Percentiles rank a stretch among this genome's conserved stretches.
Conservation (phyloP, 2,113 vertebrate genomes). For the Melanostigma gelatinosum region DNA sequence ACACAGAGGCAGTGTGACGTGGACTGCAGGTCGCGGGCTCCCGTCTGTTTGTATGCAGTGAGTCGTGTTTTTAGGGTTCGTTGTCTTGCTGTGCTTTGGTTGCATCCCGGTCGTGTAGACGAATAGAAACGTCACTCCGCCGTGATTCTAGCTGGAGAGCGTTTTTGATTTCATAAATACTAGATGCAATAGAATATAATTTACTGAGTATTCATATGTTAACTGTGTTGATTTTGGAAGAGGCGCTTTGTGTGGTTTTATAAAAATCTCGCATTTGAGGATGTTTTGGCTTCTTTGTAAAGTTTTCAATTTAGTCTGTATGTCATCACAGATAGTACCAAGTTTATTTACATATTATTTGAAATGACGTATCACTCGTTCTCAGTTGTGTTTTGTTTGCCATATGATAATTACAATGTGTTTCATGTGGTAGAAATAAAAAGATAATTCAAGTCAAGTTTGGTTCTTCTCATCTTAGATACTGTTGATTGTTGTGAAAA, state of each 20-base stretch:
- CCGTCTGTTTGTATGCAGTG: constrained; percentile 41
- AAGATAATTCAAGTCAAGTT: too few relatives aligned
- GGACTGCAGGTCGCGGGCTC: constrained; percentile 15
- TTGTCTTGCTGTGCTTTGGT: constrained; percentile 52
- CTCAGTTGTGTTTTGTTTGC: constrained; percentile 39
- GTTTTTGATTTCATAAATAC: constrained; percentile 39
- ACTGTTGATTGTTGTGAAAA: too few relatives aligned
- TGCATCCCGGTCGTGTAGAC: constrained; percentile 16
- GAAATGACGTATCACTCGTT: constrained; percentile 46
- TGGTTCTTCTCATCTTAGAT: too few relatives aligned
- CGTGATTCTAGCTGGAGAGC: constrained; percentile 20
- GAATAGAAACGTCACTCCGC: constrained; percentile 43
- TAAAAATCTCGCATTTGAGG: neutral
- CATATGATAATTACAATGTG: constrained; percentile 63
- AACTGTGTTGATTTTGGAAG: constrained; percentile 23
- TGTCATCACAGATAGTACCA: constrained; percentile 43
- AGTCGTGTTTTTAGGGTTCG: constrained; percentile 39
- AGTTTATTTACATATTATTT: constrained; percentile 57
- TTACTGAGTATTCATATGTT: constrained; percentile 50
- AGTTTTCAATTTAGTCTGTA: constrained; percentile 32
- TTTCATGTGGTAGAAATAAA: constrained; percentile 71
- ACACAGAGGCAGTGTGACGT: constrained; percentile 2
- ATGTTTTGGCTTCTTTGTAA: constrained; percentile 42
- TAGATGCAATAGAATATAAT: constrained; percentile 51
- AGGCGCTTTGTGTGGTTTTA: neutral